A percentile compares a stretch with the other conserved stretches of the same genome.
These are phyloP conservation scores for Microdon myrmicae DNA, from an alignment of 2,888 invertebrate genomes.

Conservation along the genomic window DNA sequence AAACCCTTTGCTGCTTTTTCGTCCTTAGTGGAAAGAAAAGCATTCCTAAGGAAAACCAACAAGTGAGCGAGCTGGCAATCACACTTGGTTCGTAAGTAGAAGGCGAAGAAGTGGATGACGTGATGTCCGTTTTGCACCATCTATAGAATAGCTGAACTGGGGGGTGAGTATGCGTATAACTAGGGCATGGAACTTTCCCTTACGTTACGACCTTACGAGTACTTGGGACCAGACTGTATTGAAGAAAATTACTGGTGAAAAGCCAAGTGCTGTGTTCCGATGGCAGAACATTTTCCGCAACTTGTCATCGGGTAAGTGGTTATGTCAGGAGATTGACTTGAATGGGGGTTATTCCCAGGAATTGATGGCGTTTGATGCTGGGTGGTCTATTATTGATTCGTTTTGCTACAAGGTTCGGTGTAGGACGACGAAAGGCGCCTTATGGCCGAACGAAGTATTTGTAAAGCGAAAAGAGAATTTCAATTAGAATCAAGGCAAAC, in stretches of 20 bases:
- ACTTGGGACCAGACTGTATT: constrained; percentile 27
- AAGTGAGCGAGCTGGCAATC: constrained; percentile 42
- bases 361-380: constrained; percentile 34
- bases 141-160: constrained; percentile 16
- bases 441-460: constrained; percentile 23
- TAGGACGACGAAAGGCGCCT: constrained; percentile 23
- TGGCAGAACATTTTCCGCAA: constrained; percentile 36
- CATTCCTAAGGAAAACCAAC: constrained; percentile 29
- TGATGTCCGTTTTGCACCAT: constrained; percentile 39
- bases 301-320: constrained; percentile 47
- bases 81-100: constrained; percentile 16
- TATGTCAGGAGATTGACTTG: constrained; percentile 30
- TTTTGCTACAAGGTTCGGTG: constrained; percentile 25
- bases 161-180: constrained; percentile 20
- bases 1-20: too few species aligned
- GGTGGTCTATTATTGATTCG: constrained; percentile 34
- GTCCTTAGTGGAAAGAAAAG: too few species aligned
- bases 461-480: constrained; percentile 21
- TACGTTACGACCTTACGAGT: constrained; percentile 36
- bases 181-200: constrained; percentile 33
- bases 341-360: constrained; percentile 22
- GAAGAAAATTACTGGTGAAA: constrained; percentile 18
- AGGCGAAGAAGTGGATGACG: constrained; percentile 22
- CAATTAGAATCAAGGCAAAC: constrained; percentile 26
- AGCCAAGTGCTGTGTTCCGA: constrained; percentile 10